These are phyloP conservation scores for Halictus quadricinctus DNA, from an alignment of 2,888 invertebrate genomes.

Conservation along the genomic window DNA sequence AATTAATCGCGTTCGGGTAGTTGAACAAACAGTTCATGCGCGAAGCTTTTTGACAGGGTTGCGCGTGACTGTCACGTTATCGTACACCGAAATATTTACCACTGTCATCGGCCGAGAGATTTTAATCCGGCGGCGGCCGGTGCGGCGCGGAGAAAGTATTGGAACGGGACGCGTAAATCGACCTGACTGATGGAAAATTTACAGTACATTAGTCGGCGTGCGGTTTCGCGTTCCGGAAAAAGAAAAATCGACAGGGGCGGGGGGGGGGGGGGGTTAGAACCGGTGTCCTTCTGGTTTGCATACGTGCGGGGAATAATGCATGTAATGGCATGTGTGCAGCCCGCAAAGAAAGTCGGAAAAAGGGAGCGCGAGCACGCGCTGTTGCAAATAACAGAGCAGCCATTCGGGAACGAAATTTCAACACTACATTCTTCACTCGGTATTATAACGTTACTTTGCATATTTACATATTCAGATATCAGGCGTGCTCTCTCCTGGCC, in stretches of 20 bases:
- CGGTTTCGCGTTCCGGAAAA: slow-evolving; percentile 17
- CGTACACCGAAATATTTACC: slow-evolving; percentile 15
- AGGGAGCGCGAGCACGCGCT: background rate
- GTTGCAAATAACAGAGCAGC: slow-evolving; percentile 23
- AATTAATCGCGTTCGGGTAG: slow-evolving; percentile 19
- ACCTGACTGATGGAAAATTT: slow-evolving; percentile 28
- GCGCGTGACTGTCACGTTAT: background rate
- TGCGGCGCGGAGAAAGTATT: background rate
- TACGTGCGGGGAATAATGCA: slow-evolving; percentile 19
- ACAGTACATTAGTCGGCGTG: slow-evolving; percentile 20
- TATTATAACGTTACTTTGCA: slow-evolving; percentile 61
- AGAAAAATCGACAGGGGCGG: background rate
- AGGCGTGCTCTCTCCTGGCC: background rate
- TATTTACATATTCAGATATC: slow-evolving; percentile 62
- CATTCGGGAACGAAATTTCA: slow-evolving; percentile 56
- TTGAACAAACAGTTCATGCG: slow-evolving; percentile 18
- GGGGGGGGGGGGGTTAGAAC: background rate
- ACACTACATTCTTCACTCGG: slow-evolving; percentile 46
- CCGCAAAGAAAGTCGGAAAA: slow-evolving; percentile 10
- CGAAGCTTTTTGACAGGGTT: slow-evolving; percentile 3
- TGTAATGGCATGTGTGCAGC: slow-evolving; percentile 2
- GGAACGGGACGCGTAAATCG: background rate
- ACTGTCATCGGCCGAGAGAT: background rate
- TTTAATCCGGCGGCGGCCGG: slow-evolving; percentile 2
- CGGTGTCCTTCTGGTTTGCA: slow-evolving; percentile 29